phyloP scores from a whole-genome alignment of 1,140 invertebrate species.

The Frieseomelitta varia region DNA sequence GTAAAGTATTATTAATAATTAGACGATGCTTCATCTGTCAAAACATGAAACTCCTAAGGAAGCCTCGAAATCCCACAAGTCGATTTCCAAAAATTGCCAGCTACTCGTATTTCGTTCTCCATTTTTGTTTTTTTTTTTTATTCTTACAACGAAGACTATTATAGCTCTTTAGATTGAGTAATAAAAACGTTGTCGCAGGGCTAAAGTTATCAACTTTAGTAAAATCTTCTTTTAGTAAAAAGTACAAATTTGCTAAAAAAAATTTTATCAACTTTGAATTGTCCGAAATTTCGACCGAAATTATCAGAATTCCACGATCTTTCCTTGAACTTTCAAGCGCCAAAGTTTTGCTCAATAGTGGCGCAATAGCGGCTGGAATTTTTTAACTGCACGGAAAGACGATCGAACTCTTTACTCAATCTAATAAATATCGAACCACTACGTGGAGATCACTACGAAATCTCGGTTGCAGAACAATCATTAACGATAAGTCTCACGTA shows the following conservation, averaged over 20 bases:
- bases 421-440: neutral
- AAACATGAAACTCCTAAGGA: neutral
- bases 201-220: too few relatives aligned
- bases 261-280: too few relatives aligned
- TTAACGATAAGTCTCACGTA: slow-evolving; percentile 34
- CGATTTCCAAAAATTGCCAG: neutral
- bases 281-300: too few relatives aligned
- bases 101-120: neutral
- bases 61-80: neutral
- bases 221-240: too few relatives aligned
- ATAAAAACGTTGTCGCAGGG: neutral
- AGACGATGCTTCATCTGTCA: neutral
- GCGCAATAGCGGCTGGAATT: too few relatives aligned
- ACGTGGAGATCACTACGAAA: slow-evolving; percentile 18
- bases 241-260: too few relatives aligned
- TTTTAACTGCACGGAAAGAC: neutral
- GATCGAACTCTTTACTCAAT: neutral
- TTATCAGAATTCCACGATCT: too few relatives aligned
- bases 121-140: neutral
- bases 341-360: too few relatives aligned
- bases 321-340: too few relatives aligned
- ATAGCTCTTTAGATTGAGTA: neutral
- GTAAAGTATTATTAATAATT: neutral
- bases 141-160: neutral
- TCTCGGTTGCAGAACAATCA: slow-evolving; percentile 59